Evolutionary conservation across 2,888 invertebrate genomes (phyloP).

Genomic region (Glaucopsyche alexis): DNA sequence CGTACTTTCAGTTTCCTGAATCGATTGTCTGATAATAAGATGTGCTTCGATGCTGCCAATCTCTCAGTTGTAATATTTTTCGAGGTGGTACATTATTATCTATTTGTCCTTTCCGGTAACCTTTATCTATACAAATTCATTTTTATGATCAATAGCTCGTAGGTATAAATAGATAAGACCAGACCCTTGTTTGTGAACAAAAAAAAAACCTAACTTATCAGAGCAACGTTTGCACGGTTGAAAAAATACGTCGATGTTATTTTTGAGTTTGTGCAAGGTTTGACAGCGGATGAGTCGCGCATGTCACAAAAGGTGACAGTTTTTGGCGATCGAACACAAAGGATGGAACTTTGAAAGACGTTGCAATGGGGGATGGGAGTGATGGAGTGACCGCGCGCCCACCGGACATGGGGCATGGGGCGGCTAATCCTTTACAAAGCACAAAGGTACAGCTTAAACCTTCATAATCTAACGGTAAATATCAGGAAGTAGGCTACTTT

Average conservation of each 20-base stretch:
- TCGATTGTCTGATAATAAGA: neutral
- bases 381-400: conserved; percentile 62
- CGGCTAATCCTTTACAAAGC: conserved; percentile 26
- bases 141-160: conserved; percentile 51
- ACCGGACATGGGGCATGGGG: conserved; percentile 34
- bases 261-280: conserved; percentile 79
- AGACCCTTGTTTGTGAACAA: conserved; percentile 73
- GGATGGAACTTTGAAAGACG: conserved; percentile 68
- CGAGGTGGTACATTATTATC: neutral
- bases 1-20: too few relatives aligned
- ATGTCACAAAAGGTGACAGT: conserved; percentile 72
- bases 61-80: neutral
- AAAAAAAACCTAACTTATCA: conserved; percentile 75
- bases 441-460: neutral
- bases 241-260: conserved; percentile 71
- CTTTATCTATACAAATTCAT: conserved; percentile 41
- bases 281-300: conserved; percentile 71
- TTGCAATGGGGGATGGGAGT: conserved; percentile 74
- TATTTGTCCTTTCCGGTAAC: conserved; percentile 23
- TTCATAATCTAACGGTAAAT: neutral
- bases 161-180: conserved; percentile 59
- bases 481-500: neutral
- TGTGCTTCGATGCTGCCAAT: neutral
- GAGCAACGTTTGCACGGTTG: conserved; percentile 64
- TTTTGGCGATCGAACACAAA: conserved; percentile 59